Conservation (phyloP, 92 coral and sea anemone species). For the Actinostola sp. region DNA sequence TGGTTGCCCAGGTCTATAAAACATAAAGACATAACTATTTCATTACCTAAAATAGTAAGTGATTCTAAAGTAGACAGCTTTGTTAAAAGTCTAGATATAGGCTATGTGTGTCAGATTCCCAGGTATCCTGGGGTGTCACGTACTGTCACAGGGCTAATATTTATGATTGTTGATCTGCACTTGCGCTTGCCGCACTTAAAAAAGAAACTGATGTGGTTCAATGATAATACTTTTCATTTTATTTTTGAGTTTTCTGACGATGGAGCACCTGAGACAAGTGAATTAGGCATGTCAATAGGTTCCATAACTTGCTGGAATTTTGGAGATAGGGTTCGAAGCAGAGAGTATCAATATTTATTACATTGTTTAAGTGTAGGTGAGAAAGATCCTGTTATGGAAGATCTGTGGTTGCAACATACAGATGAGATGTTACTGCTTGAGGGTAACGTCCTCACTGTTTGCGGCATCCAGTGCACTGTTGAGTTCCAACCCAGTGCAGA, state of each 20-base stretch:
- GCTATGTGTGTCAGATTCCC: slow-evolving; percentile 46
- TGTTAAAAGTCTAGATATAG: no score
- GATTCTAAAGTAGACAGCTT: slow-evolving; percentile 35
- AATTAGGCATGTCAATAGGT: slow-evolving; percentile 52
- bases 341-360: slow-evolving; percentile 52
- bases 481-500: slow-evolving; percentile 44
- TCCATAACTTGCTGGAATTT: slow-evolving; percentile 54
- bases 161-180: slow-evolving; percentile 54
- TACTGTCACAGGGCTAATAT: slow-evolving; percentile 45
- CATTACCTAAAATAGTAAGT: slow-evolving; percentile 16
- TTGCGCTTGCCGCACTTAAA: slow-evolving; percentile 42
- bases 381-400: slow-evolving; percentile 42
- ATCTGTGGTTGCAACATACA: slow-evolving; percentile 62
- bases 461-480: slow-evolving; percentile 15
- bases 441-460: slow-evolving; percentile 31
- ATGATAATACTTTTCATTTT: slow-evolving; percentile 51
- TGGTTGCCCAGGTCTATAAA: slow-evolving; percentile 57
- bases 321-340: slow-evolving; percentile 51
- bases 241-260: slow-evolving; percentile 59
- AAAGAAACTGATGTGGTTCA: slow-evolving; percentile 48
- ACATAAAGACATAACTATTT: slow-evolving; percentile 34
- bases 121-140: slow-evolving; percentile 47
- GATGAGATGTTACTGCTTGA: slow-evolving; percentile 48
- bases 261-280: slow-evolving; percentile 59
- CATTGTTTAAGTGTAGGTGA: slow-evolving; percentile 60